phyloP scores from a whole-genome alignment of 2,113 vertebrate species.

The Salvelinus sp. region DNA sequence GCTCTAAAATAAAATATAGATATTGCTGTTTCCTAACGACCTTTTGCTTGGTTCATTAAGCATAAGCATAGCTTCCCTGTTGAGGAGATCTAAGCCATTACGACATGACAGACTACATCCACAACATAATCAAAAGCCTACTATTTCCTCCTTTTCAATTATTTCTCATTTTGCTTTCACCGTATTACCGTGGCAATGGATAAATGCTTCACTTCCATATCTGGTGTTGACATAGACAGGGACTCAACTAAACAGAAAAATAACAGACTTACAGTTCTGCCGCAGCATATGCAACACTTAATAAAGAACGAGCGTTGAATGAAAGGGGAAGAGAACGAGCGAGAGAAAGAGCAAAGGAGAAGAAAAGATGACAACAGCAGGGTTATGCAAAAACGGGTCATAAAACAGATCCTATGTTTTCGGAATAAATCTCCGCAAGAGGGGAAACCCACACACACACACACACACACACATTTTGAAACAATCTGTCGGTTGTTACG shows the following conservation, averaged over 20 bases:
- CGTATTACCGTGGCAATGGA: constrained; percentile 14
- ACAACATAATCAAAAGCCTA: constrained; percentile 55
- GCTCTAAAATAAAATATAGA: constrained; percentile 59
- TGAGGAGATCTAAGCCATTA: constrained; percentile 53
- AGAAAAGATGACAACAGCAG: neutral
- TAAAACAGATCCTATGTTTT: too few relatives aligned
- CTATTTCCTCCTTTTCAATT: constrained; percentile 48
- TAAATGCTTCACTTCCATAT: neutral
- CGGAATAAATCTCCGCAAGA: too few relatives aligned
- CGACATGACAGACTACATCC: constrained; percentile 45
- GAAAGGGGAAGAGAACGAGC: neutral
- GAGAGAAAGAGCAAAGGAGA: too few relatives aligned
- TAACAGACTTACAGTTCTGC: neutral
- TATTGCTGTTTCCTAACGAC: constrained; percentile 67
- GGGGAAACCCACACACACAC: too few relatives aligned
- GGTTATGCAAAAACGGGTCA: neutral
- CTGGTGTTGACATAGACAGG: neutral
- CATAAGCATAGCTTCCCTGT: constrained; percentile 53
- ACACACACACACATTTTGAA: constrained; percentile 13
- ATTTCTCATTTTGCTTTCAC: constrained; percentile 45
- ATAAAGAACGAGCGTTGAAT: neutral
- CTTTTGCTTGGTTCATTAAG: constrained; percentile 71
- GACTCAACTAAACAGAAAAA: neutral
- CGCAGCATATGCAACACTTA: constrained; percentile 4
- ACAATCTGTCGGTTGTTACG: constrained; percentile 43